Conservation (phyloP, 2,113 vertebrate species). For the Rhea pennata region DNA sequence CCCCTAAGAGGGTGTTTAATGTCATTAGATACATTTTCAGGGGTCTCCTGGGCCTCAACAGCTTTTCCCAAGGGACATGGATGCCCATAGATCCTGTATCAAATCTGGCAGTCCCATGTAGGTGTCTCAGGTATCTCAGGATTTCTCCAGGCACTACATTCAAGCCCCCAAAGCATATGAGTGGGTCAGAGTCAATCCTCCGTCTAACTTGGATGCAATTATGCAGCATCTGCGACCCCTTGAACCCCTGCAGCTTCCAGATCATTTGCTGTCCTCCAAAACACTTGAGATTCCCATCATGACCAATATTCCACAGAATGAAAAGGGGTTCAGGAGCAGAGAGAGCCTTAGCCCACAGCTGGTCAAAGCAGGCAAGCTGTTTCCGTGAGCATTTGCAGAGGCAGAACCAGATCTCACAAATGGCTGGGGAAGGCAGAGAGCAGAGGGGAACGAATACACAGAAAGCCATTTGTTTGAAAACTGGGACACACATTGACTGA, state of each 20-base stretch:
- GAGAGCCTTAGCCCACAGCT: fast-evolving
- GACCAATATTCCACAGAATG: fast-evolving
- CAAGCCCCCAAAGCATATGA: not conserved
- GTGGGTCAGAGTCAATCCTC: not conserved
- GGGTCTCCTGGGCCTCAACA: not conserved
- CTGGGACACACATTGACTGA: not conserved
- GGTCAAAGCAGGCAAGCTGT: not conserved
- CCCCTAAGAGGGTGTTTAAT: not conserved
- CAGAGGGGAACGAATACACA: not conserved
- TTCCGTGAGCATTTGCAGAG: not conserved
- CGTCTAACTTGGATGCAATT: not conserved
- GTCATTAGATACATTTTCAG: not conserved
- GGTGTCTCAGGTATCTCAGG: not conserved
- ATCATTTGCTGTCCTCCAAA: not conserved
- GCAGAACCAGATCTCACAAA: not conserved
- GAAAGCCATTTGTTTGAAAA: constrained; percentile 59
- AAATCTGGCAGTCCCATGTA: not conserved
- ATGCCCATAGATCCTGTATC: not conserved
- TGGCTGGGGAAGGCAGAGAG: not conserved
- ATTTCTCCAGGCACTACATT: not conserved
- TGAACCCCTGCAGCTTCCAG: not conserved
- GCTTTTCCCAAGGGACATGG: not conserved
- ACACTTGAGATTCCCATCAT: not conserved
- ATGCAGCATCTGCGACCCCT: fast-evolving
- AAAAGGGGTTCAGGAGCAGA: not conserved